Evolutionary conservation across 2,113 vertebrate species (phyloP).

Genomic region (Zosterops hypoxanthus): DNA sequence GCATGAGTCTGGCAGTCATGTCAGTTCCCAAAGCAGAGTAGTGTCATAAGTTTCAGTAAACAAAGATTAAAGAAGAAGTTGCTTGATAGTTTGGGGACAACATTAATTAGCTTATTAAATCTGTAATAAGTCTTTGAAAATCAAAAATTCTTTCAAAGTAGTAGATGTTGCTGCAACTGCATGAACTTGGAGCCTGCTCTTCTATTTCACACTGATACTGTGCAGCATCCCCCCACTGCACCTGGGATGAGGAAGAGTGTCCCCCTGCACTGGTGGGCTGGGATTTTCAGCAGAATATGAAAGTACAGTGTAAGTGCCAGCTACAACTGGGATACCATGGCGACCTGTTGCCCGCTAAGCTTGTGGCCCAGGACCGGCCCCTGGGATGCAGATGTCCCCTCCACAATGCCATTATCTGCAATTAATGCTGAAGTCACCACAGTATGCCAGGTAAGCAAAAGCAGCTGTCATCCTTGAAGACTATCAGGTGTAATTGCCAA

Average conservation of each 20-base stretch:
- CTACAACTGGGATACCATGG: not conserved
- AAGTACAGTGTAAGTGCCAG: not conserved
- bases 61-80: not conserved
- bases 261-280: not conserved
- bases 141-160: not conserved
- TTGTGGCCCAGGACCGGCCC: fast-evolving
- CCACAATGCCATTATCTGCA: not conserved
- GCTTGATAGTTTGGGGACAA: not conserved
- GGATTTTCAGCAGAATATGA: not conserved
- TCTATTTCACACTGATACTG: fast-evolving
- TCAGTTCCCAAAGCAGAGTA: not conserved
- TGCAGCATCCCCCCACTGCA: not conserved
- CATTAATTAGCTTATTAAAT: not conserved
- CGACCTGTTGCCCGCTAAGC: not conserved
- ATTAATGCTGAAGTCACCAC: not conserved
- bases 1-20: not conserved
- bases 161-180: not conserved
- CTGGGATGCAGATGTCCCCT: not conserved
- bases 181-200: not conserved
- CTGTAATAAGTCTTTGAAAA: not conserved
- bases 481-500: not conserved
- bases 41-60: not conserved
- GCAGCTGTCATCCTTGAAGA: not conserved
- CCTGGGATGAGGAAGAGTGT: not conserved
- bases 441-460: not conserved